phyloP scores from a whole-genome alignment of 1,140 invertebrate species.

The Zaprionus ghesquierei region DNA sequence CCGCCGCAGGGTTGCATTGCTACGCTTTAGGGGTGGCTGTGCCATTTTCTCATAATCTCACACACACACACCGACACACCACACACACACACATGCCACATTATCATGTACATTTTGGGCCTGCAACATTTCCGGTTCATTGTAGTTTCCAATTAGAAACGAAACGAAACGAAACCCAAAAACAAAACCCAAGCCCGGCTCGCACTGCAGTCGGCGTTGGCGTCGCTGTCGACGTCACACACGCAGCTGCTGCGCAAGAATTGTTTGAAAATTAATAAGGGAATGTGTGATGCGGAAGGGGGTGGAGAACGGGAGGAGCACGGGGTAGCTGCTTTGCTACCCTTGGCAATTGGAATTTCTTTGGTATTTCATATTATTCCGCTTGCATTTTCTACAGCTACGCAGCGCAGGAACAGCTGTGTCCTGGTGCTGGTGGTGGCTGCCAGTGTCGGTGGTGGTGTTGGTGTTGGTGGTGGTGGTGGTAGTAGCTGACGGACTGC shows the following conservation, averaged over 20 bases:
- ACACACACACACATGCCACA: slow-evolving; percentile 2
- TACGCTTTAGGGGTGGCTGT: slow-evolving; percentile 61
- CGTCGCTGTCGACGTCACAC: neutral
- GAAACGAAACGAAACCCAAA: slow-evolving; percentile 2
- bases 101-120: slow-evolving; percentile 50
- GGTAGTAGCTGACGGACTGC: too few relatives aligned
- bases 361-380: slow-evolving; percentile 61
- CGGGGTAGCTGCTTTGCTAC: slow-evolving; percentile 38
- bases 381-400: slow-evolving; percentile 49
- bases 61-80: slow-evolving; percentile 15
- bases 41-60: slow-evolving; percentile 63
- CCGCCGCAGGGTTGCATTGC: slow-evolving; percentile 46
- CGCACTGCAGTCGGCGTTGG: neutral
- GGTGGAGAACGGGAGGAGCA: slow-evolving; percentile 27
- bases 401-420: slow-evolving; percentile 30
- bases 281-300: slow-evolving; percentile 32
- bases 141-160: slow-evolving; percentile 72
- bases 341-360: slow-evolving; percentile 70
- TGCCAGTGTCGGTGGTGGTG: slow-evolving; percentile 2
- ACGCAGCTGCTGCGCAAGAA: slow-evolving; percentile 34
- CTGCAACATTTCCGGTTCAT: slow-evolving; percentile 58
- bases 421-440: slow-evolving; percentile 3
- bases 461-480: neutral
- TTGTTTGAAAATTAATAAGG: slow-evolving; percentile 53
- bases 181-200: neutral